Evolutionary conservation across 2,113 vertebrate genomes (phyloP), one percentile per base, ranked within the genome.

Genomic region (Arizona elegans): DNA sequence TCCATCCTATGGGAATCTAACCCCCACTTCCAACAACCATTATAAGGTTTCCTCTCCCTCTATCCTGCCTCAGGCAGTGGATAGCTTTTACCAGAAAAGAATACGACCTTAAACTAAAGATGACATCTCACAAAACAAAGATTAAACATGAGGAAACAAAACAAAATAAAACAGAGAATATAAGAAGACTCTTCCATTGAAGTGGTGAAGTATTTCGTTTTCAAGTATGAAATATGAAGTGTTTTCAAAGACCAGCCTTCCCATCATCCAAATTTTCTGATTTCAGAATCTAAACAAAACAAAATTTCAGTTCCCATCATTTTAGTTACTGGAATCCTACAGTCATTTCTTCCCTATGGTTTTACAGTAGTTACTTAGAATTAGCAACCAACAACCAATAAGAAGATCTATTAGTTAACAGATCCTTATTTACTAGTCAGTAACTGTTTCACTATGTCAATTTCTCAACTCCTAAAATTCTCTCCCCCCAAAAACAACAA

Each of bases 1-100:
- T 87, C 47, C 50, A 19, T 88, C 52, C 86, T 13, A 88, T 55
- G 26, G 90, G 95, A 96, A 95, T 38, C n/a, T 56, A 33, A n/a
- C 29, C 12, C 29, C 52, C 19, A 38, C n/a, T 6, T n/a, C 24
- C 50, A 54, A 87, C 26, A 8, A n/a, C 5, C 13, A 8, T n/a
- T n/a, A 54, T 19, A 15, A n/a, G 50, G 19, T 21, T 88, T 56
- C 54, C 53, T 88, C 53, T 8, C 8, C 8, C 21, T 56, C n/a
- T 56, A n/a, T n/a, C n/a, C 38, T 55, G 53, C 11, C 26, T 87
- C 11, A 29, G 86, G 33, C 75, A 81, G 17, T 43, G 33, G 17
- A 43, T 9, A 81, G 75, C 19, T 43, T 81, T 43, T 81, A 81
- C 75, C 33, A 81, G 33, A 81, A 81, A 81, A 81, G 2, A 81